Evolutionary conservation across 1,140 invertebrate genomes (phyloP), one percentile per base, ranked within the genome.

Genomic region (Trinorchestia longiramus): DNA sequence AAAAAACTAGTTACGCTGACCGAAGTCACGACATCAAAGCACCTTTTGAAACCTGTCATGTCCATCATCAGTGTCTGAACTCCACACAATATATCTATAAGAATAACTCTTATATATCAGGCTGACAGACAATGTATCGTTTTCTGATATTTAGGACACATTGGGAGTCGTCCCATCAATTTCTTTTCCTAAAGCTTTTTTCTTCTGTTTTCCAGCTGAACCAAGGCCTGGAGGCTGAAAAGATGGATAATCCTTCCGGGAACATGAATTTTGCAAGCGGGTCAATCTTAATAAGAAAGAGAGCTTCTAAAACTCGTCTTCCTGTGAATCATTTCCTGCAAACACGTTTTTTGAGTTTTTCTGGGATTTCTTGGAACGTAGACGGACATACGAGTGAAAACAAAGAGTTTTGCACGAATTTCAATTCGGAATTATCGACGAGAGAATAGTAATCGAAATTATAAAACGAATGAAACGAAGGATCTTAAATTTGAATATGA

Each of bases 201-300:
- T 53, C 47, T 53, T 53, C 19, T 77, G 62, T 77, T 1, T 15
- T 77, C 11, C 62, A 11, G 62, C 62, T 28, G 28, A 77, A 77
- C 62, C 28, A 28, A 77, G 36, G 62, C 62, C 62, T 77, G 11
- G 62, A 77, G 62, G 15, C 62, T 36, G 28, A 28, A 36, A 77
- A 77, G 62, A 77, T 77, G 62, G 62, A 77, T 23, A 28, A 77
- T 28, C 62, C 15, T 77, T 23, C 62, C 28, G 62, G 62, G 62
- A 36, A 77, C 36, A 28, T 77, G 62, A 77, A 77, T 77, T 77
- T 77, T 77, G 62, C 1, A 77, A 36, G 62, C 62, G 62, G 62
- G 62, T 77, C 62, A 77, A 77, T 77, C 62, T 19, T 77, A 77
- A 77, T 77, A 77, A 77, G 62, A 77, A 77, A 77, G 62, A 77